Evolutionary conservation across 2,113 vertebrate species (phyloP).

Genomic region (Nesospiza acunhae): DNA sequence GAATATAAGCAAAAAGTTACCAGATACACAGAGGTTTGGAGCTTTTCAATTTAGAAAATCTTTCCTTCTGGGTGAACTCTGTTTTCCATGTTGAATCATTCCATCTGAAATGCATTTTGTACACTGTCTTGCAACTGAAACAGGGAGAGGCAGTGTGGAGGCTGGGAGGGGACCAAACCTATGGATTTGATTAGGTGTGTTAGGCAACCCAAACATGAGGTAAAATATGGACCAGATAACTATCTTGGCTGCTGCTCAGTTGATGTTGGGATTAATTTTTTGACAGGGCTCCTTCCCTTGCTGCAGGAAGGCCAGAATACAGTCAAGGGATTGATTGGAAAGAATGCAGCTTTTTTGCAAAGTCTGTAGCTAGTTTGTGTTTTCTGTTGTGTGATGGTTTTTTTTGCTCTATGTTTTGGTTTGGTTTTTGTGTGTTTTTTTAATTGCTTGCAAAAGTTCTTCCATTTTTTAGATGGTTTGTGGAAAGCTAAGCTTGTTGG

Average conservation of each 20-base stretch:
- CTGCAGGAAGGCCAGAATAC: not conserved
- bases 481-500: not conserved
- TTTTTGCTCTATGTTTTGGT: not conserved
- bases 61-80: not conserved
- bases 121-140: not conserved
- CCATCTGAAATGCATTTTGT: not conserved
- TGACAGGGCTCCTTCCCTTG: not conserved
- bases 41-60: not conserved
- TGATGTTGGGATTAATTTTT: not conserved
- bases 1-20: not conserved
- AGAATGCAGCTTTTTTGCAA: not conserved
- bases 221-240: not conserved
- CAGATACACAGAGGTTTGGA: not conserved
- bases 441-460: not conserved
- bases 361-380: not conserved
- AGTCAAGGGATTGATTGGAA: not conserved
- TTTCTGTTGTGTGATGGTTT: not conserved
- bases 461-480: not conserved
- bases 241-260: not conserved
- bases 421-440: not conserved
- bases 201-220: not conserved
- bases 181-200: conserved; percentile 26
- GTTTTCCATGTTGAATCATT: not conserved
- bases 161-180: not conserved
- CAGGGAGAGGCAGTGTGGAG: not conserved